phyloP scores from a whole-genome alignment of 2,113 vertebrate species.

The Toxotes jaculatrix region DNA sequence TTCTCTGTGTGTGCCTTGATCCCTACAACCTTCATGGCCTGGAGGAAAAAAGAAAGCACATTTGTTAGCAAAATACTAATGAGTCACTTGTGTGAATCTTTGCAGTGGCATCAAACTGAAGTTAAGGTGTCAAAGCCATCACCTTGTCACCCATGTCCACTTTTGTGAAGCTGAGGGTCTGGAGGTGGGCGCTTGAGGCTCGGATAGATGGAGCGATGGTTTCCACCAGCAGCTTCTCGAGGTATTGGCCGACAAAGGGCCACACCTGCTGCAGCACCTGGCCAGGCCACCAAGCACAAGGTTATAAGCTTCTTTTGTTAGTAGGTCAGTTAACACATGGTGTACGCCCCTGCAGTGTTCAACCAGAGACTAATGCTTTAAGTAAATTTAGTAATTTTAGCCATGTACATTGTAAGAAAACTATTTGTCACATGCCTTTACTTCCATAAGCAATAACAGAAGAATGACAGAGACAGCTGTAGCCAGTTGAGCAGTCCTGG shows the following conservation, averaged over 20 bases:
- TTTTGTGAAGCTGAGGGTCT: slow-evolving; percentile 92
- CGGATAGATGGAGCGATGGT: slow-evolving; percentile 88
- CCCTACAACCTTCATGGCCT: slow-evolving; percentile 92
- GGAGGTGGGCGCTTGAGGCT: slow-evolving; percentile 89
- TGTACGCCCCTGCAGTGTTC: background rate
- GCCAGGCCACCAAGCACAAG: background rate
- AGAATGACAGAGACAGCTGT: slow-evolving; percentile 56
- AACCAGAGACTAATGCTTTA: background rate
- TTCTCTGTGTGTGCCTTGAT: slow-evolving; percentile 91
- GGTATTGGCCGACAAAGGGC: slow-evolving; percentile 93
- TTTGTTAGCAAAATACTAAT: slow-evolving; percentile 3
- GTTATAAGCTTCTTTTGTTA: background rate
- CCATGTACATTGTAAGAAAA: slow-evolving; percentile 1
- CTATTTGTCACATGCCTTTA: slow-evolving; percentile 15
- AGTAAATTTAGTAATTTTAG: slow-evolving; percentile 9
- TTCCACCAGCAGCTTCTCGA: slow-evolving; percentile 90
- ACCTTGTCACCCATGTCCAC: slow-evolving; percentile 88
- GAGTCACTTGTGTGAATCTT: background rate
- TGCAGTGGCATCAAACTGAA: background rate
- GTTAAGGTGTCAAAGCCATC: slow-evolving; percentile 17
- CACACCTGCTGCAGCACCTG: slow-evolving; percentile 93
- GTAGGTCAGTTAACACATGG: background rate
- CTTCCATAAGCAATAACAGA: slow-evolving; percentile 17
- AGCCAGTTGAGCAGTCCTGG: slow-evolving; percentile 12
- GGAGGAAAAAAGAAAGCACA: slow-evolving; percentile 14